Evolutionary conservation across 2,888 invertebrate genomes (phyloP).

Genomic region (Scelioninae gen. 1): DNA sequence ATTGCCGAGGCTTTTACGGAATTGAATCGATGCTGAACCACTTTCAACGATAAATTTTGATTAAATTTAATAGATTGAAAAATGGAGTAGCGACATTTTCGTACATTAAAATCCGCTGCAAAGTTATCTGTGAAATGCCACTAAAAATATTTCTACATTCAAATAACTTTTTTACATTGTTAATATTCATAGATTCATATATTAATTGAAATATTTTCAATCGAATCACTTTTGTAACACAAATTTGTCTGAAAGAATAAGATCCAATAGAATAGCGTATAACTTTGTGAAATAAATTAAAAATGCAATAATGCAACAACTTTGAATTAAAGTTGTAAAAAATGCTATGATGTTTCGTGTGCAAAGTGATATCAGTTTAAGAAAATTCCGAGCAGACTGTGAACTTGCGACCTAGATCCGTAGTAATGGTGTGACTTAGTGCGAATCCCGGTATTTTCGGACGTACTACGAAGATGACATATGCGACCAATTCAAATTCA

Average conservation of each 20-base stretch:
- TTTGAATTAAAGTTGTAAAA: no score
- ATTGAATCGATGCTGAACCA: constrained; percentile 37
- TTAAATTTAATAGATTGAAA: constrained; percentile 20
- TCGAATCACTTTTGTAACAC: no score
- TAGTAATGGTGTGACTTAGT: constrained; percentile 66
- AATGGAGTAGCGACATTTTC: constrained; percentile 6
- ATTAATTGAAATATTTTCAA: no score
- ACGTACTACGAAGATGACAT: no score
- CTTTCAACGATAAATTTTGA: constrained; percentile 33
- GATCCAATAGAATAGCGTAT: no score
- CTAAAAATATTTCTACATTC: not conserved
- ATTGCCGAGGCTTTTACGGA: constrained; percentile 30
- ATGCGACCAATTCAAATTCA: no score
- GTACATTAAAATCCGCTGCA: not conserved
- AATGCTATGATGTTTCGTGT: not conserved
- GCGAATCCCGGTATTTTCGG: no score
- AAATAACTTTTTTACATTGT: no score
- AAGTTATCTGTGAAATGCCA: not conserved
- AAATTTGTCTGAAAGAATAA: no score
- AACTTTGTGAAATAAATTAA: no score
- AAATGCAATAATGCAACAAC: no score
- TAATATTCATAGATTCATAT: no score
- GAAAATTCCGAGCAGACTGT: constrained; percentile 73
- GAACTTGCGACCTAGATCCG: constrained; percentile 82
- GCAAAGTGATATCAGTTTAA: constrained; percentile 60